Percentiles rank a stretch among this genome's conserved stretches.
phyloP scores from a whole-genome alignment of 2,113 vertebrate species.

The Cacatua alba region DNA sequence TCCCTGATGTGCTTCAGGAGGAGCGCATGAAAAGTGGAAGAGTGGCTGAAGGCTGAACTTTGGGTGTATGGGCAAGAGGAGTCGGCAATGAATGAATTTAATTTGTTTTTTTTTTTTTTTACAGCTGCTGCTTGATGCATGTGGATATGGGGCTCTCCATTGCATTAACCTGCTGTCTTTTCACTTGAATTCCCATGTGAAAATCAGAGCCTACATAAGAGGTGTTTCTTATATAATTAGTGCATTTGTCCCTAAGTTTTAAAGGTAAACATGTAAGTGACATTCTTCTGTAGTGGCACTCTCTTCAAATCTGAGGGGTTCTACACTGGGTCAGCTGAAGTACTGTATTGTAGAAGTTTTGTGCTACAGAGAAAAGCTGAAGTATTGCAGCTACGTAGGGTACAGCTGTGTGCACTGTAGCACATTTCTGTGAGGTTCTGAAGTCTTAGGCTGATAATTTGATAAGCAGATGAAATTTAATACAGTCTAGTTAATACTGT shows the following conservation, averaged over 20 bases:
- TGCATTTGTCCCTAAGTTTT: background rate
- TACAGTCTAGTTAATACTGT: slow-evolving; percentile 69
- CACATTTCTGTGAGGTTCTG: slow-evolving; percentile 16
- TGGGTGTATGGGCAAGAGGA: background rate
- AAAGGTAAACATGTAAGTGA: accelerated
- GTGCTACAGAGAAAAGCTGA: background rate
- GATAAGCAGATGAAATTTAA: slow-evolving; percentile 68
- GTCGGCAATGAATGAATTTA: background rate
- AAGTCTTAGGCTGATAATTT: slow-evolving; percentile 49
- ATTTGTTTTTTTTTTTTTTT: background rate
- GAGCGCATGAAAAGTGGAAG: background rate
- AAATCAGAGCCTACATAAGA: background rate
- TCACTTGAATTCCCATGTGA: background rate
- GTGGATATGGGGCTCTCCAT: background rate
- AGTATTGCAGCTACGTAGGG: background rate
- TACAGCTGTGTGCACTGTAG: background rate
- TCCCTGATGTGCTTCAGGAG: background rate
- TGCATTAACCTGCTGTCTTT: background rate
- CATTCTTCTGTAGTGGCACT: background rate
- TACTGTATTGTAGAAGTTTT: background rate
- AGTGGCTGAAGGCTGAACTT: background rate
- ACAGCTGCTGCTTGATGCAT: background rate
- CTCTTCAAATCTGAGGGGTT: background rate
- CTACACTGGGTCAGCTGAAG: background rate
- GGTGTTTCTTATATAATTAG: background rate